Conservation (phyloP, 2,888 invertebrate species). For the Thera britannica region DNA sequence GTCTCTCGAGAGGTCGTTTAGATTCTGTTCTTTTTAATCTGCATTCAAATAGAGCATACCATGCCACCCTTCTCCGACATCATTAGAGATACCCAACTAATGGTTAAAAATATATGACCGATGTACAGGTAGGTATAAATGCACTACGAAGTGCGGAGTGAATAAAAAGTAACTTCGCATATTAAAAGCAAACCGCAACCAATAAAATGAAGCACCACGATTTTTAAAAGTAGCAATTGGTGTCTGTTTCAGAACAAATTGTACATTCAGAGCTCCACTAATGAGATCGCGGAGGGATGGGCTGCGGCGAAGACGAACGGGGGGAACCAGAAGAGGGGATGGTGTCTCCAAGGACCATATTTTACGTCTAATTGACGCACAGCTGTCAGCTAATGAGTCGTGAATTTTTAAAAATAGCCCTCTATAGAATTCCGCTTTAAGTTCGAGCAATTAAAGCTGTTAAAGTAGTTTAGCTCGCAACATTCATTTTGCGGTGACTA, state of each 20-base stretch:
- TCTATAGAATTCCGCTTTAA: slow-evolving; percentile 44
- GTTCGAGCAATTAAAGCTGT: slow-evolving; percentile 33
- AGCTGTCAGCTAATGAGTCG: slow-evolving; percentile 81
- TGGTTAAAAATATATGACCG: slow-evolving; percentile 2
- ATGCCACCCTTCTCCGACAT: neutral
- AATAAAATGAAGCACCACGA: slow-evolving; percentile 64
- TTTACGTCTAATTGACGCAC: slow-evolving; percentile 83
- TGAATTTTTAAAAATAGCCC: slow-evolving; percentile 69
- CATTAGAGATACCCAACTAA: neutral
- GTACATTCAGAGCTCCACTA: slow-evolving; percentile 78
- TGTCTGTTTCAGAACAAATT: slow-evolving; percentile 81
- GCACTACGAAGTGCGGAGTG: slow-evolving; percentile 14
- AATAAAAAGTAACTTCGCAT: slow-evolving; percentile 16
- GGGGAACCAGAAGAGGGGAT: slow-evolving; percentile 42
- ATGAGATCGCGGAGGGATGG: slow-evolving; percentile 71
- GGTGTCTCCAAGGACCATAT: slow-evolving; percentile 76
- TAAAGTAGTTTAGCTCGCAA: slow-evolving; percentile 23
- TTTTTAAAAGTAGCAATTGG: slow-evolving; percentile 76
- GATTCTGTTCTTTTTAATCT: slow-evolving; percentile 34
- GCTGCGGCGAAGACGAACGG: slow-evolving; percentile 49
- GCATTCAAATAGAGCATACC: slow-evolving; percentile 22
- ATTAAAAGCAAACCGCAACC: slow-evolving; percentile 31
- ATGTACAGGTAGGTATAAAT: slow-evolving; percentile 9
- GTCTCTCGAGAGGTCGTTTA: slow-evolving; percentile 36
- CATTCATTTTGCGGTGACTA: slow-evolving; percentile 10